phyloP scores from a whole-genome alignment of 2,113 vertebrate genomes.

The Phylloscopus trochiloides region DNA sequence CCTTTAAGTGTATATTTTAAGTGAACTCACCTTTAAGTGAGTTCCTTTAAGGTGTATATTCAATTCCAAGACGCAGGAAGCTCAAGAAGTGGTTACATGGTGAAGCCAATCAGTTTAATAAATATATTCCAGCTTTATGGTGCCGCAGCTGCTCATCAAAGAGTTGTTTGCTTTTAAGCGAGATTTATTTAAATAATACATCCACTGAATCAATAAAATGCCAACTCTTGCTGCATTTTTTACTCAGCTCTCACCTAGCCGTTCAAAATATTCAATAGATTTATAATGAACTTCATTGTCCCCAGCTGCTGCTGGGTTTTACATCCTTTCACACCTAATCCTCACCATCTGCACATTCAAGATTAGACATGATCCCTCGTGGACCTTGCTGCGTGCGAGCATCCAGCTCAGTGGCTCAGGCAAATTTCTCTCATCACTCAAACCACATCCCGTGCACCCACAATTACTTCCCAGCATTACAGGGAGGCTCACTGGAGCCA shows the following conservation, averaged over 20 bases:
- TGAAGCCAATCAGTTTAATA: neutral
- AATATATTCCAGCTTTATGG: neutral
- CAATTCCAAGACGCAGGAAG: neutral
- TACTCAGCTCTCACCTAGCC: neutral
- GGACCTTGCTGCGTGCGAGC: neutral
- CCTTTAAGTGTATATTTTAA: neutral
- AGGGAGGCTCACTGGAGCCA: neutral
- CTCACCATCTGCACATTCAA: conserved; percentile 1
- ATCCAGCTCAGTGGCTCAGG: conserved; percentile 19
- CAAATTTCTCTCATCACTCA: conserved; percentile 17
- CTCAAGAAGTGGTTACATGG: neutral
- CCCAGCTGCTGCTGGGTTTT: conserved; percentile 24
- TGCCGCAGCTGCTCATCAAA: neutral
- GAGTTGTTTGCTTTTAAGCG: neutral
- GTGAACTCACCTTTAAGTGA: too few species aligned
- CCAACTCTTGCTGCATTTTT: neutral
- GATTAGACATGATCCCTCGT: neutral
- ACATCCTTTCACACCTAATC: conserved; percentile 32
- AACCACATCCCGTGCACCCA: neutral
- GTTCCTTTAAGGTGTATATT: neutral
- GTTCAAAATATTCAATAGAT: neutral
- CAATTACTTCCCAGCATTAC: neutral
- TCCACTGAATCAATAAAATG: neutral
- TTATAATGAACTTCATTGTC: conserved; percentile 3
- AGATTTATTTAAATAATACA: neutral